Base-by-base conservation (phyloP, 1,140 invertebrate genomes). In the Babylonia areolata region DNA sequence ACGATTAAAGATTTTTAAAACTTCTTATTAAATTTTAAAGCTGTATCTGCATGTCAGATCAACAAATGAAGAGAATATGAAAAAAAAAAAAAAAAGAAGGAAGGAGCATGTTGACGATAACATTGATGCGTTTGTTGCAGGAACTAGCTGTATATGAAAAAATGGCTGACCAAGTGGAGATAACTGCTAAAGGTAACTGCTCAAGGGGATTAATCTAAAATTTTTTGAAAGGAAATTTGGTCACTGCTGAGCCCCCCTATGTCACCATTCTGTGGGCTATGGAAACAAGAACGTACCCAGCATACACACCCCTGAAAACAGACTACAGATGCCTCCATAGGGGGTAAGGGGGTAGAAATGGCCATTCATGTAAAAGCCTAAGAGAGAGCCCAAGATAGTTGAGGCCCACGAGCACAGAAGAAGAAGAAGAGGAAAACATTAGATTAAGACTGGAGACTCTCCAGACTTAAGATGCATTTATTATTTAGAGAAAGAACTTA, bases 101-200 rank as follows among this genome's bases (percentile, higher is more conserved):
- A 17, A 51, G 46, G 15, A 46, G 42, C 9, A 51, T 9, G 46
- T 51, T 12, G 17, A 51, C 17, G 46, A 11, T 75, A 33, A 35
- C 31, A 15, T 33, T 1, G 0, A 9, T 75, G 37, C 1, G 23
- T 40, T 9, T 40, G 37, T 42, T 79, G 28, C 77, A 79, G 39
- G 42, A 42, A 46, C 77, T 42, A 6, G 77, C 39, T n/a, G 37
- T 40, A 39, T n/a, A 20, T 42, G 23, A 91, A 42, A 91, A 91
- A 77, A 86, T 91, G 84, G 85, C 84, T 64, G 87, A 90, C 73
- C 87, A 86, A 54, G 88, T 88, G 1, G 88, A 86, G 46, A 90
- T 90, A 37, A 88, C 80, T 31, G 82, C 87, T 69, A 89, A 91
- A 73, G 86, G 89, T 90, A 86, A 37, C 12, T 6, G 46, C 12